A percentile compares a stretch with the other conserved stretches of the same genome.
Conservation (phyloP, 2,888 invertebrate species). For the Melolontha melolontha region DNA sequence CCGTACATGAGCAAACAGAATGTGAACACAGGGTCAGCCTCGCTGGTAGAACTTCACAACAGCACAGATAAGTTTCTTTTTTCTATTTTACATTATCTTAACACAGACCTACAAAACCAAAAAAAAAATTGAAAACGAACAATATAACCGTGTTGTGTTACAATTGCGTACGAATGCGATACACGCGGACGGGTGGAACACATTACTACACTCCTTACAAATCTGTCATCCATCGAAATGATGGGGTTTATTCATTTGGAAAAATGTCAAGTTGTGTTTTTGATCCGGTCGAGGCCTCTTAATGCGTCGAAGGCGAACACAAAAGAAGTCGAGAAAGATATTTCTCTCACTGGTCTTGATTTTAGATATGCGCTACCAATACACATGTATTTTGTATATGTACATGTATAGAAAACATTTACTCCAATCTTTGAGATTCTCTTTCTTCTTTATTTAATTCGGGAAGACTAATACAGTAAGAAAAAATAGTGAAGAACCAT, state of each 20-base stretch:
- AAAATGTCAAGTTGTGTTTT: slow-evolving; percentile 59
- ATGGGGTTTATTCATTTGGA: slow-evolving; percentile 55
- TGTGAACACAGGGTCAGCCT: slow-evolving; percentile 39
- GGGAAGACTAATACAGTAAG: no score
- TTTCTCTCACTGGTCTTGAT: slow-evolving; percentile 13
- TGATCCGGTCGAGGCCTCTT: slow-evolving; percentile 51
- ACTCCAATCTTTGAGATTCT: neutral
- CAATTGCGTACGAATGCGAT: slow-evolving; percentile 52
- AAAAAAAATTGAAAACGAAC: slow-evolving; percentile 39
- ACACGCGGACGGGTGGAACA: slow-evolving; percentile 46
- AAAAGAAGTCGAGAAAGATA: slow-evolving; percentile 29
- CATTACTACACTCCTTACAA: slow-evolving; percentile 27
- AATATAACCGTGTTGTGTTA: slow-evolving; percentile 57
- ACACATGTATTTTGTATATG: slow-evolving; percentile 2
- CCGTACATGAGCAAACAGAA: slow-evolving; percentile 59
- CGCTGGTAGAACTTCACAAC: no score
- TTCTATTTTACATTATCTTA: neutral
- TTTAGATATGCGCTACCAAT: slow-evolving; percentile 2
- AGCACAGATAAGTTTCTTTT: no score
- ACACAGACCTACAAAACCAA: slow-evolving; percentile 9
- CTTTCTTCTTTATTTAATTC: no score
- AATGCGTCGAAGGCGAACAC: slow-evolving; percentile 44
- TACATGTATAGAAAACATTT: slow-evolving; percentile 10
- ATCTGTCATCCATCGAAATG: slow-evolving; percentile 25
- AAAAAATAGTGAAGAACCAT: no score